Evolutionary conservation across 2,113 vertebrate species (phyloP).

Genomic region (Thalassoma bifasciatum): DNA sequence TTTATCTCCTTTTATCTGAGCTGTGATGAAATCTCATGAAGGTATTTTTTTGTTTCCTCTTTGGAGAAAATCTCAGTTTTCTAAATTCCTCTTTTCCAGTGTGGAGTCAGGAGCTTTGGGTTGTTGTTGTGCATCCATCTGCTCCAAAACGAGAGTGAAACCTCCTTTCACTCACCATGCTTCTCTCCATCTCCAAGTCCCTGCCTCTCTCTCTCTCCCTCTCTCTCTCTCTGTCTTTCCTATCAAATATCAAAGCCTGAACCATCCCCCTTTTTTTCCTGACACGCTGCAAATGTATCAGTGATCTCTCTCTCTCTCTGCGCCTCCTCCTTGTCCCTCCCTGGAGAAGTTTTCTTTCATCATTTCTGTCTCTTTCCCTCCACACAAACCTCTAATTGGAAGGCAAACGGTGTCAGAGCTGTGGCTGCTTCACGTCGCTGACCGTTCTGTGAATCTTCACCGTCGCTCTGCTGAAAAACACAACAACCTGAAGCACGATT

Average conservation of each 20-base stretch:
- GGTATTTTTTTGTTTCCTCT: neutral
- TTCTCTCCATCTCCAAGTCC: slow-evolving; percentile 51
- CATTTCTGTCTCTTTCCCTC: no score
- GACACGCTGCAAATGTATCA: slow-evolving; percentile 9
- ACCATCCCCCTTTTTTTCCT: slow-evolving; percentile 39
- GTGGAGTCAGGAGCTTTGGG: slow-evolving; percentile 25
- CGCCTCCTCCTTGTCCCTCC: slow-evolving; percentile 16
- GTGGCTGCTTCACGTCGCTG: neutral
- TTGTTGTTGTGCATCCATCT: slow-evolving; percentile 30
- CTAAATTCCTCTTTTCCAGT: slow-evolving; percentile 3
- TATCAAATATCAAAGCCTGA: slow-evolving; percentile 29
- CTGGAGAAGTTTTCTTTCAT: slow-evolving; percentile 16
- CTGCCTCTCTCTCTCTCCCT: slow-evolving; percentile 30
- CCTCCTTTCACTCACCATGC: slow-evolving; percentile 56
- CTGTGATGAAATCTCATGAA: no score
- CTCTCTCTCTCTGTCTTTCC: slow-evolving; percentile 33
- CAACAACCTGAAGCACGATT: neutral
- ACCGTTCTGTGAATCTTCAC: no score
- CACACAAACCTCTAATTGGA: neutral
- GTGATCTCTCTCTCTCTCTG: slow-evolving; percentile 12
- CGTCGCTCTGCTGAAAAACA: no score
- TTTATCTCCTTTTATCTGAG: no score
- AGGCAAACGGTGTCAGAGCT: neutral
- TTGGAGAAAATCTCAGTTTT: neutral
- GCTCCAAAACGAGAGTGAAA: slow-evolving; percentile 33